A percentile compares a stretch with the other conserved stretches of the same genome.
Conservation (phyloP, 2,888 invertebrate species). For the Pristionchus entomophagus region DNA sequence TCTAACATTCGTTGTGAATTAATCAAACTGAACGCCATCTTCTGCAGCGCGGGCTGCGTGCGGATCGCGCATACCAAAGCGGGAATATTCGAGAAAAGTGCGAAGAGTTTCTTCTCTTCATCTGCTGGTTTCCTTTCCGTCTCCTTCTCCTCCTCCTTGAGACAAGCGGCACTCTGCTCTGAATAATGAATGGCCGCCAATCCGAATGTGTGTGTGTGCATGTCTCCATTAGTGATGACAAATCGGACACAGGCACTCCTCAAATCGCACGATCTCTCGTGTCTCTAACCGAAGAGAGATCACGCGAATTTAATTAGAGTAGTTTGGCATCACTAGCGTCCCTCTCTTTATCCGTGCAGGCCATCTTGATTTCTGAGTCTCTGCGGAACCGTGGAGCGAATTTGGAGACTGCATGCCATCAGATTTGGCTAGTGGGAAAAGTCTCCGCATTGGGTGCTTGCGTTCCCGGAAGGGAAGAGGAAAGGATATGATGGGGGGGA, state of each 20-base stretch:
- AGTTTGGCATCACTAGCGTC: no score
- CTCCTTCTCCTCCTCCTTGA: neutral
- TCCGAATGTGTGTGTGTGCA: no score
- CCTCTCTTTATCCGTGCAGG: slow-evolving; percentile 30
- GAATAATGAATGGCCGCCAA: slow-evolving; percentile 29
- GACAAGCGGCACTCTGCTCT: slow-evolving; percentile 19
- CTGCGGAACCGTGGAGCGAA: slow-evolving; percentile 6
- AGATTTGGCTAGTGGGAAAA: neutral
- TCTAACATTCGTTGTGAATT: no score
- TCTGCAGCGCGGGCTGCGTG: slow-evolving; percentile 27
- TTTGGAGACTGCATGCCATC: neutral
- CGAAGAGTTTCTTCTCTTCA: slow-evolving; percentile 30
- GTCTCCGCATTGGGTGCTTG: neutral
- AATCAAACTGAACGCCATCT: neutral
- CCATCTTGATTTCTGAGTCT: slow-evolving; percentile 40
- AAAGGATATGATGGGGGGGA: no score
- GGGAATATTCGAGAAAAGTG: slow-evolving; percentile 27
- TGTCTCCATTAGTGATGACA: no score
- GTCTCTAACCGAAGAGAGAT: neutral
- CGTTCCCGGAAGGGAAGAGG: neutral
- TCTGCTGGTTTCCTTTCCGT: no score
- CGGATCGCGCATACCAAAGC: neutral
- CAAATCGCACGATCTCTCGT: no score
- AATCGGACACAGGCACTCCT: no score
- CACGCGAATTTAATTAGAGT: no score